Evolutionary conservation across 2,113 vertebrate genomes (phyloP), one percentile per base, ranked within the genome.

Genomic region (Phaetusa simplex): DNA sequence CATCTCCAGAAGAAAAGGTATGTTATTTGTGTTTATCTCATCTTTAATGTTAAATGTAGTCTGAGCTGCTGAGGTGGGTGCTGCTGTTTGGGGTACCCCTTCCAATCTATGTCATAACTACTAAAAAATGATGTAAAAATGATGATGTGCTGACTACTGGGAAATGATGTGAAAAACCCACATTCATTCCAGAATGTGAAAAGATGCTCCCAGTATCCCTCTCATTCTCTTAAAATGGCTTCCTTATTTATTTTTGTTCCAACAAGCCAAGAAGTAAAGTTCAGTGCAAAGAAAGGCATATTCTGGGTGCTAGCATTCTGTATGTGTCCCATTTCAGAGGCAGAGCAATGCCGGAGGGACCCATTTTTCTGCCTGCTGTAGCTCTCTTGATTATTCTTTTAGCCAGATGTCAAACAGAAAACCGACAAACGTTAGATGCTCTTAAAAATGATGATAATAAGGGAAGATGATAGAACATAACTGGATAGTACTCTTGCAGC

Each of bases 381-480:
- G 12, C 27, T 81, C 7, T 58, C 45, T 76, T 23, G 10, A 42
- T 90, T 58, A 47, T 74, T 92, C 59, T 88, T 91, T 73, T 62
- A 95, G 47, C 72, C 82, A 93, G 76, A 64, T 67, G 30, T 86
- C 77, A 90, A 96, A 52, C 15, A 82, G 62, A 89, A 89, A 93
- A 62, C 40, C 0, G 0, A 50, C 62, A 91, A 88, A 78, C 67
- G 79, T 90, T 19, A 93, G 78, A 49, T 67, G n/a, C 27, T 94
- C 55, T 86, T 84, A 88, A 91, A 82, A 96, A 90, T 69, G 22
- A 85, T 82, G 34, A 55, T 64, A 76, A 71, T 86, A 78, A 69
- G 15, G 40, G 34, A 83, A 93, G 72, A 90, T 87, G 40, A 61
- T 76, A 30, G 88, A 50, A 69, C 40, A 38, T 86, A 96, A 90